Base-by-base conservation (phyloP, 1,140 invertebrate species). In the Gyrodactylus salaris region DNA sequence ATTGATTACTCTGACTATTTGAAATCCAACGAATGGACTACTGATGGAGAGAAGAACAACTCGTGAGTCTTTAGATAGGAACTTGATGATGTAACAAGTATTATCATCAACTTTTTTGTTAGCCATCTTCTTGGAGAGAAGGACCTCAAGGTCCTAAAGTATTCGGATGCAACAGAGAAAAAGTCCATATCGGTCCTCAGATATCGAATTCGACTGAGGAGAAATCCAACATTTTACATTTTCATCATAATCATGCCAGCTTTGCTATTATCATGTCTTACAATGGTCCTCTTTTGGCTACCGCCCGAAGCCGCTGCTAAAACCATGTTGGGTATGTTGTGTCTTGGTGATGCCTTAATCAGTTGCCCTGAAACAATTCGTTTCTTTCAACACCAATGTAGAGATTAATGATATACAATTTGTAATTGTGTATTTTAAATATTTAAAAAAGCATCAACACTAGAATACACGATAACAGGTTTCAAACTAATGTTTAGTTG, bases 1-100 rank as follows among this genome's bases (percentile, higher is more conserved):
- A 71, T 71, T 25, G 71, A 74, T 25, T 73, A 75, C 20, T 70
- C 27, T 20, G 75, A 77, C 26, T 76, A 75, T 27, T 84, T 71
- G 1, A 21, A 7, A 25, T 24, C 21, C 1, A 71, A 71, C 26
- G 70, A 71, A 71, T 71, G 70, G 70, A 21, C 21, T 1, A 71
- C 70, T 71, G 70, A 71, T 71, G 70, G 70, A 1, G 70, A 71
- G 24, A 20, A n/a, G n/a, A n/a, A n/a, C n/a, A n/a, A n/a, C n/a
- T n/a, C n/a, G n/a, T n/a, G n/a, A n/a, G n/a, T n/a, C n/a, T n/a
- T n/a, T n/a, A n/a, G n/a, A n/a, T n/a, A n/a, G n/a, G n/a, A n/a
- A n/a, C n/a, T n/a, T n/a, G n/a, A 19, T 68, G 54, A 19, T 68
- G 54, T 68, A 19, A 19, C n/a, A 19, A 68, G 54, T 20, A 68